Percentiles rank a stretch among this genome's conserved stretches.
These are phyloP conservation scores for Apis cerana DNA, from an alignment of 1,140 invertebrate species.

Conservation along the genomic window DNA sequence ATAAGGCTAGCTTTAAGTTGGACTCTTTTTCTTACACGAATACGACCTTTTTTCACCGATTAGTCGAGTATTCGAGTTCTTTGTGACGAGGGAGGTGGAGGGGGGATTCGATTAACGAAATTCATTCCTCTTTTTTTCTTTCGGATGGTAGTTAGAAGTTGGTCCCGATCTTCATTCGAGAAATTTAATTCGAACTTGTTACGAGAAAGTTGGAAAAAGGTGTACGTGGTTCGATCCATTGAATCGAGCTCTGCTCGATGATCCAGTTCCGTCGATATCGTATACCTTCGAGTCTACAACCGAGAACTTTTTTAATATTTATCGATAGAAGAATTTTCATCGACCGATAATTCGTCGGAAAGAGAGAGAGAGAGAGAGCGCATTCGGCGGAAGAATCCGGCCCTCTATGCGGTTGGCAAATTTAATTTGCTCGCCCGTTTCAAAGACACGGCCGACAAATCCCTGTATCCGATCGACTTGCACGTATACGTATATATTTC, in stretches of 20 bases:
- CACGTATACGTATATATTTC: conserved; percentile 19
- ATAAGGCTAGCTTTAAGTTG: not conserved
- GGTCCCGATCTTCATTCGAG: not conserved
- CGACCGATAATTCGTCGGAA: not conserved
- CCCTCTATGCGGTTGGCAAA: conserved; percentile 25
- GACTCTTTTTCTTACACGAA: no score
- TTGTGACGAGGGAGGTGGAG: no score
- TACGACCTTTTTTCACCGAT: no score
- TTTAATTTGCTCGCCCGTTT: conserved; percentile 29
- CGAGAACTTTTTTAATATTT: conserved; percentile 23
- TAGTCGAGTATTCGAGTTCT: no score
- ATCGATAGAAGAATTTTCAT: conserved; percentile 5
- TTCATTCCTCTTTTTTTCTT: no score
- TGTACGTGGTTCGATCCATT: not conserved
- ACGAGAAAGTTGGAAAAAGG: conserved; percentile 1
- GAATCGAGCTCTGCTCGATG: not conserved
- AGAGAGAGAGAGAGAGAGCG: not conserved
- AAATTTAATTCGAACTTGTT: conserved; percentile 43
- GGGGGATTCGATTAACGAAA: no score
- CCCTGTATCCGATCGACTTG: not conserved
- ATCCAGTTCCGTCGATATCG: not conserved
- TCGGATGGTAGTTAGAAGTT: no score
- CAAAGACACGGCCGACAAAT: conserved; percentile 10
- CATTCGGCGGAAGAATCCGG: not conserved
- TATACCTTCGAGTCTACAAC: not conserved